Evolutionary conservation across 1,140 invertebrate species (phyloP).

Genomic region (Dendrolimus punctatus): DNA sequence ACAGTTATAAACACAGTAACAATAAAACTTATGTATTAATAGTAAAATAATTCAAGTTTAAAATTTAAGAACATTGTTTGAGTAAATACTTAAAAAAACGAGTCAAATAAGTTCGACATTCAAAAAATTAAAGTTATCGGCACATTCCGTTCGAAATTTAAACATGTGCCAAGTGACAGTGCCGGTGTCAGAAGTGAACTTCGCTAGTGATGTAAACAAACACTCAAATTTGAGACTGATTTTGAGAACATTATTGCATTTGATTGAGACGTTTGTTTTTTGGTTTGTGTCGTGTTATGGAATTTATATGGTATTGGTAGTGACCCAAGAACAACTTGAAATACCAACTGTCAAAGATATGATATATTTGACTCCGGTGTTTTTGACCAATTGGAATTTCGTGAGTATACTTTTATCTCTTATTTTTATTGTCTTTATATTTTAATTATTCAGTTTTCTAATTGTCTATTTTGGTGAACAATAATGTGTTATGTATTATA

Average conservation of each 20-base stretch:
- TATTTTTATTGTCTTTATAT: neutral
- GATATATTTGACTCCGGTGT: slow-evolving; percentile 20
- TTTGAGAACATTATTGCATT: slow-evolving; percentile 8
- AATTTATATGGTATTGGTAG: slow-evolving; percentile 7
- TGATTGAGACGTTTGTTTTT: slow-evolving; percentile 4
- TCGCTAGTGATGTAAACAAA: neutral
- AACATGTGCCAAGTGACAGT: no score
- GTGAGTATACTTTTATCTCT: slow-evolving; percentile 24
- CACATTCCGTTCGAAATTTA: no score
- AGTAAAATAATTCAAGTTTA: no score
- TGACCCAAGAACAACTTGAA: slow-evolving; percentile 12
- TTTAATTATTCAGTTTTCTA: neutral
- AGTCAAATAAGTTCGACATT: no score
- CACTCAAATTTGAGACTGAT: neutral
- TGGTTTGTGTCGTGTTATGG: slow-evolving; percentile 6
- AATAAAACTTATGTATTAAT: no score
- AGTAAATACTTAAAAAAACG: no score
- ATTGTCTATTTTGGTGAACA: no score
- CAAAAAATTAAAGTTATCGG: no score
- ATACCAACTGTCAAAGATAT: slow-evolving; percentile 12
- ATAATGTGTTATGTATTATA: no score
- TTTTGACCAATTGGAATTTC: slow-evolving; percentile 47
- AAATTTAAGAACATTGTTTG: no score
- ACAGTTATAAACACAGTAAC: no score
- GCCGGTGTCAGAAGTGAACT: neutral